Base-by-base conservation (phyloP, 2,797 vertebrate genomes). In the Anomalospiza imberbis region DNA sequence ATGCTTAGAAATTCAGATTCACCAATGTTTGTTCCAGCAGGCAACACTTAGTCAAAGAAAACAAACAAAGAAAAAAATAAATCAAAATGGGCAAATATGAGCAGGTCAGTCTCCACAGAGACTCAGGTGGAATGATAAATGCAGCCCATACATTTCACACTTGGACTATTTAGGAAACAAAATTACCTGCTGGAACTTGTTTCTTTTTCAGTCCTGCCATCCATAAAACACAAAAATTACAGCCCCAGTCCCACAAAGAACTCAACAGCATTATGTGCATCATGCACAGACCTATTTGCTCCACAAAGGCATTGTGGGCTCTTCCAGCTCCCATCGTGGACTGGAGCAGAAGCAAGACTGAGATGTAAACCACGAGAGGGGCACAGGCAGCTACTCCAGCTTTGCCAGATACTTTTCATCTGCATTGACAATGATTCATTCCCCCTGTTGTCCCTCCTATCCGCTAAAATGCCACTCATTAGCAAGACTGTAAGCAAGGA, bases 51-150 rank as follows among this genome's bases (percentile, higher is more conserved):
- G 62, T 80, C 85, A 92, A 94, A 40, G 54, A 84, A 94, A 95
- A 91, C 61, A 85, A 89, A 48, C 48, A 62, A 67, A 50, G 17
- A 31, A 36, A 31, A 36, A 38, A 38, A 73, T 6, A 77, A 40
- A 53, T 10, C 32, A 54, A 70, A 85, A 53, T 13, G 36, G 50
- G 53, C 68, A 87, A 93, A 94, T 18, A 66, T 14, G 18, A 95
- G 67, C 82, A 85, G 76, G 84, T 84, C 51, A 87, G 29, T 76
- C 61, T 78, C 72, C 65, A 63, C 45, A 92, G 85, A 82, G 20
- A 66, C 74, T 94, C 85, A 60, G 44, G 5, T 74, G 84, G 36
- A 93, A 45, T 94, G 79, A 97, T 77, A 92, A 96, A 94, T 66
- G 79, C 15, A 54, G 31, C 57, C 91, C 68, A 79, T 29, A 74